phyloP scores from a whole-genome alignment of 2,888 invertebrate species.

The Sinhomidia bicolor region DNA sequence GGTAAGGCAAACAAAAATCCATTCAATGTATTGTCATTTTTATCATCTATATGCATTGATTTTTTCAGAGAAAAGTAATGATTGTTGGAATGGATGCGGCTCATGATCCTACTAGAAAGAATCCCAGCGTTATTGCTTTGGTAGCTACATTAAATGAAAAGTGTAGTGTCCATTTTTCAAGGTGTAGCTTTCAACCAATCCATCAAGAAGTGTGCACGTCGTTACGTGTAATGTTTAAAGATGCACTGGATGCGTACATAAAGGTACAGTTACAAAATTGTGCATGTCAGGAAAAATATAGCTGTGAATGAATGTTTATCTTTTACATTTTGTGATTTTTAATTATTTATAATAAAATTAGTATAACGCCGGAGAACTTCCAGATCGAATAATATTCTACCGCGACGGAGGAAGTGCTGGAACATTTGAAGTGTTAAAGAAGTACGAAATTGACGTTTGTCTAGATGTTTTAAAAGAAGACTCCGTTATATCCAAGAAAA shows the following conservation, averaged over 20 bases:
- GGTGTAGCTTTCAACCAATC: constrained; percentile 52
- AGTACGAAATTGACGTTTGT: constrained; percentile 91
- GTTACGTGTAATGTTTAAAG: constrained; percentile 83
- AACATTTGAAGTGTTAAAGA: constrained; percentile 87
- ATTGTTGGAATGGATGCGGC: constrained; percentile 95
- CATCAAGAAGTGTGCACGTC: constrained; percentile 70
- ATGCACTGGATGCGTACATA: constrained; percentile 82
- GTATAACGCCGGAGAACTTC: constrained; percentile 84
- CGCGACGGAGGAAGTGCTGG: constrained; percentile 98
- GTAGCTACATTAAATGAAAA: constrained; percentile 89
- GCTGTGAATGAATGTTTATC: not conserved
- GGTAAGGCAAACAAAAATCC: constrained; percentile 81
- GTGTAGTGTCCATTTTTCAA: constrained; percentile 91
- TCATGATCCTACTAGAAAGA: constrained; percentile 87
- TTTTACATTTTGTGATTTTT: not conserved
- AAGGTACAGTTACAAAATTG: not conserved
- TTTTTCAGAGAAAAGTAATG: constrained; percentile 85
- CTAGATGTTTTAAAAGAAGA: constrained; percentile 83
- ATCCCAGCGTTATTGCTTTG: constrained; percentile 87
- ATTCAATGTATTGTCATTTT: not conserved
- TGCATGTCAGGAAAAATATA: too few relatives aligned
- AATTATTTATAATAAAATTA: too few relatives aligned
- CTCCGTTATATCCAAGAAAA: constrained; percentile 81
- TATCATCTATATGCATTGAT: too few relatives aligned
- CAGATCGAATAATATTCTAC: constrained; percentile 91